These are phyloP conservation scores for Proterorhinus semilunaris DNA, from an alignment of 2,113 vertebrate genomes.

Conservation along the genomic window DNA sequence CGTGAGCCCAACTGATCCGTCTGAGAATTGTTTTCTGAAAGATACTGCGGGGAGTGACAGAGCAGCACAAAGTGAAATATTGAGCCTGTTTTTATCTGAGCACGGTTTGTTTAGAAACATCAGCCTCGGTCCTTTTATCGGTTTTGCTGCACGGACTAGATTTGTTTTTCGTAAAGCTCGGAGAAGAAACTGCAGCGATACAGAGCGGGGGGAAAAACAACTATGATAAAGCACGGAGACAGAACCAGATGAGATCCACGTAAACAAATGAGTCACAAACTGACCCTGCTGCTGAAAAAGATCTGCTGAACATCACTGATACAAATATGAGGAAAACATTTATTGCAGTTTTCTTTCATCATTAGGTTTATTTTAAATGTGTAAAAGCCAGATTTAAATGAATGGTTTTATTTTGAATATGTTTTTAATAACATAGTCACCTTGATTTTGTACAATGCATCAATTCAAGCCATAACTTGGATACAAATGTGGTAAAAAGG, in stretches of 20 bases:
- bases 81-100: slow-evolving; percentile 30
- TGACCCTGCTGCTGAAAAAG: no score
- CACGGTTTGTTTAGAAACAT: slow-evolving; percentile 37
- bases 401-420: no score
- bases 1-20: neutral
- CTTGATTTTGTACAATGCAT: no score
- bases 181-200: neutral
- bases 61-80: slow-evolving; percentile 36
- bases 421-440: no score
- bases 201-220: neutral
- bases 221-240: neutral
- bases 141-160: neutral
- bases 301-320: no score
- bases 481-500: no score
- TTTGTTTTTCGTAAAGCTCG: neutral
- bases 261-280: no score
- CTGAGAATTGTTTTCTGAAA: slow-evolving; percentile 18
- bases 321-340: no score
- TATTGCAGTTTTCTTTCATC: no score
- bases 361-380: no score
- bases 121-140: neutral
- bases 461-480: no score
- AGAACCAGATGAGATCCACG: neutral
- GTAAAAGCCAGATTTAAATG: no score
- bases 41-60: slow-evolving; percentile 36